These are phyloP conservation scores for Florisuga fusca DNA, from an alignment of 2,797 vertebrate genomes.

Conservation along the genomic window DNA sequence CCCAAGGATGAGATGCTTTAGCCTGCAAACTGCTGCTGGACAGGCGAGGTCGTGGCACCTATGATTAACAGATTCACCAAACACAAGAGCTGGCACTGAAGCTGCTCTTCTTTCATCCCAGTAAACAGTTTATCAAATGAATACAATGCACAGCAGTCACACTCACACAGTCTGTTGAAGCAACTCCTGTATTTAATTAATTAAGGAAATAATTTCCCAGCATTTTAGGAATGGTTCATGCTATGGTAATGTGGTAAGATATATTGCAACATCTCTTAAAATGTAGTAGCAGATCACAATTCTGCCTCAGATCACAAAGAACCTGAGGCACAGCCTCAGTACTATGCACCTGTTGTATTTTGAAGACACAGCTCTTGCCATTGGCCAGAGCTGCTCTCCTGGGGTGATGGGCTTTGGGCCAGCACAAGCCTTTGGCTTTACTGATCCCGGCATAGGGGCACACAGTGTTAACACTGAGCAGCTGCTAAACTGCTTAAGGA, in stretches of 20 bases:
- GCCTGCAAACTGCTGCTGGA: too few relatives aligned
- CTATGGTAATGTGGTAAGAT: slow-evolving; percentile 37
- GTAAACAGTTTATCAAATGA: slow-evolving; percentile 35
- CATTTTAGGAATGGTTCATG: slow-evolving; percentile 55
- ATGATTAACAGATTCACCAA: too few relatives aligned
- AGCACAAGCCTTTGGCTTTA: neutral
- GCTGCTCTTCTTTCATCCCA: neutral
- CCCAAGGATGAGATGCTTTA: too few relatives aligned
- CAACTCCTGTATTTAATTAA: neutral
- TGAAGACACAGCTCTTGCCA: neutral
- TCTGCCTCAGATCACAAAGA: neutral
- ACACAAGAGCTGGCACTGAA: too few relatives aligned
- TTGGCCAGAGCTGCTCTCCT: neutral
- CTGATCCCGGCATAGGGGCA: neutral
- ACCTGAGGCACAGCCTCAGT: neutral
- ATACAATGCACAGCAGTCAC: neutral
- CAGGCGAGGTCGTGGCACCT: too few relatives aligned
- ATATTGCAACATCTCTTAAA: slow-evolving; percentile 44
- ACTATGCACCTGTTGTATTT: neutral
- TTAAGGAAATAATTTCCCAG: neutral
- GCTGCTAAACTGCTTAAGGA: neutral
- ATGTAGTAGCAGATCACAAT: neutral
- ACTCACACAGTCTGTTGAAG: neutral
- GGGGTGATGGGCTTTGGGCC: neutral
- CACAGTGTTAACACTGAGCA: accelerated